Conservation (phyloP, 2,113 vertebrate species). For the Orthonyx spaldingii region DNA sequence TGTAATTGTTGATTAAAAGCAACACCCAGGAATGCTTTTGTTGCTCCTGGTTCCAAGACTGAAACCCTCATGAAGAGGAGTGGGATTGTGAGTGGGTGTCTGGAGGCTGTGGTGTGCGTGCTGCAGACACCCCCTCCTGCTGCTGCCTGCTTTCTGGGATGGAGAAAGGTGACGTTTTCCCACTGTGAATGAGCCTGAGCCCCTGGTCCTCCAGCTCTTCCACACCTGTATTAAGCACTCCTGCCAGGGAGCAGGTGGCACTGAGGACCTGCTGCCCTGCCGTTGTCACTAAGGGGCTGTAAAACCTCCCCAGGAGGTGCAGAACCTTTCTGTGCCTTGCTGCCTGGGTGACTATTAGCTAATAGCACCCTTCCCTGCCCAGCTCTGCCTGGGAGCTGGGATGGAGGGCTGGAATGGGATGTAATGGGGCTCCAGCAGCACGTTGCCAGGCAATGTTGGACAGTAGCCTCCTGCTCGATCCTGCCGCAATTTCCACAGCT, state of each 20-base stretch:
- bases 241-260: neutral
- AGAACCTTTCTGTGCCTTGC: neutral
- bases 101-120: neutral
- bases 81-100: no score
- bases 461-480: neutral
- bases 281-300: neutral
- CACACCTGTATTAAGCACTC: neutral
- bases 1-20: neutral
- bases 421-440: neutral
- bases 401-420: neutral
- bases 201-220: neutral
- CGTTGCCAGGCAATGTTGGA: neutral
- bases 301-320: neutral
- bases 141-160: neutral
- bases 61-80: neutral
- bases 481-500: neutral
- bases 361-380: neutral
- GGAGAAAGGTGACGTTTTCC: neutral
- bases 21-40: neutral
- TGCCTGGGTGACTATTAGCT: neutral
- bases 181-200: rapidly evolving
- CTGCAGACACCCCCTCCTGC: neutral
- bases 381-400: neutral
- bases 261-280: neutral
- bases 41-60: neutral